Percentiles rank a stretch among this genome's conserved stretches.
phyloP scores from a whole-genome alignment of 2,113 vertebrate species.

The Eptesicus fuscus region DNA sequence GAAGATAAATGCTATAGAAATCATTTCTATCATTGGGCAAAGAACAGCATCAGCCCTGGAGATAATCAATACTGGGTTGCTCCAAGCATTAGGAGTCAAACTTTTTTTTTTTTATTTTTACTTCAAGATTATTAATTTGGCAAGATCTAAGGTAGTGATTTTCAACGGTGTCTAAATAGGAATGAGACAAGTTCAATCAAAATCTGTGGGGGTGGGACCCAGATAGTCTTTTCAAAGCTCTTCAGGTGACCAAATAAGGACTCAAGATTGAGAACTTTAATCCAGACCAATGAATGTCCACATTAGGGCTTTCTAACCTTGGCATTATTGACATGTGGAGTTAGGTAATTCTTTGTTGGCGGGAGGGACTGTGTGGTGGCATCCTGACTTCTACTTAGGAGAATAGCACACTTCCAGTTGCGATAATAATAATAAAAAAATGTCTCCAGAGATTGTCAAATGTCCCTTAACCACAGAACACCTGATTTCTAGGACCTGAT shows the following conservation, averaged over 20 bases:
- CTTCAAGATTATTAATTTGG: neutral
- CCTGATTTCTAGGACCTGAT: neutral
- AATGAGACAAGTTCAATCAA: neutral
- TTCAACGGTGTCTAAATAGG: neutral
- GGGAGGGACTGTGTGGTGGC: neutral
- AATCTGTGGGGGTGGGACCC: neutral
- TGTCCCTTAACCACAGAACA: no score
- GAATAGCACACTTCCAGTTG: neutral
- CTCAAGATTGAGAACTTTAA: neutral
- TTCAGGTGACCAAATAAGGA: neutral
- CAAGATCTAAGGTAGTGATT: neutral
- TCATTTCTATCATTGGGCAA: neutral
- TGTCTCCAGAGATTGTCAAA: neutral
- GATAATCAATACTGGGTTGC: neutral
- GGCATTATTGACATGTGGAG: neutral
- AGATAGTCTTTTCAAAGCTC: neutral
- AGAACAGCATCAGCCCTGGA: neutral
- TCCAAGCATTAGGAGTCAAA: neutral
- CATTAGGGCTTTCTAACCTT: neutral
- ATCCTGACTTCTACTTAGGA: neutral
- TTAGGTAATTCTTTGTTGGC: neutral
- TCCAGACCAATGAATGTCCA: neutral
- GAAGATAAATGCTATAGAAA: neutral
- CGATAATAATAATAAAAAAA: neutral
- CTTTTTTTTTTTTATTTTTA: neutral